A percentile compares a stretch with the other conserved stretches of the same genome.
phyloP scores from a whole-genome alignment of 1,140 invertebrate genomes.

The Calycopis cecrops region DNA sequence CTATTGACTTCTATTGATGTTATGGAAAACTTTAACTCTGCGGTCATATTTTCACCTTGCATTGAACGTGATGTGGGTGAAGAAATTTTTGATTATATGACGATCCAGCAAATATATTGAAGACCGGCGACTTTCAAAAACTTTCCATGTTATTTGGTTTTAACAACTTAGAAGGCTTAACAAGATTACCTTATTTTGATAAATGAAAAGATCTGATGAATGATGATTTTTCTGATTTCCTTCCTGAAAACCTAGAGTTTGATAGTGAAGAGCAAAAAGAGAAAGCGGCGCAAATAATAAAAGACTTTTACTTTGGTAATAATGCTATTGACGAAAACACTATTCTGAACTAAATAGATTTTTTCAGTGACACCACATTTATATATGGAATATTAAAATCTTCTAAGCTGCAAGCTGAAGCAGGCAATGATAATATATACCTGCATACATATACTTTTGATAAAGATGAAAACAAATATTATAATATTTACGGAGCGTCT shows the following conservation, averaged over 20 bases:
- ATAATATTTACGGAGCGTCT: slow-evolving; percentile 15
- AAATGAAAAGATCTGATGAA: slow-evolving; percentile 33
- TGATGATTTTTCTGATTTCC: slow-evolving; percentile 28
- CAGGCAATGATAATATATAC: slow-evolving; percentile 28
- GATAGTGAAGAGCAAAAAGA: slow-evolving; percentile 19
- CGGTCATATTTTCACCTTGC: slow-evolving; percentile 33
- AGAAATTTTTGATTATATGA: slow-evolving; percentile 33
- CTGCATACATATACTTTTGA: slow-evolving; percentile 23
- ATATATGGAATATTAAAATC: slow-evolving; percentile 18
- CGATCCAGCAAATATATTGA: slow-evolving; percentile 31
- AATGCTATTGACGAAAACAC: slow-evolving; percentile 20
- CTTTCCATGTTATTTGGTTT: slow-evolving; percentile 35
- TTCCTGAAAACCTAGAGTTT: slow-evolving; percentile 30
- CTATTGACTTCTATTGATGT: slow-evolving; percentile 16
- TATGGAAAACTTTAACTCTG: slow-evolving; percentile 16
- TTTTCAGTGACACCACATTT: slow-evolving; percentile 27
- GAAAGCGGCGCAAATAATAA: slow-evolving; percentile 19
- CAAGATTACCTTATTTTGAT: slow-evolving; percentile 24
- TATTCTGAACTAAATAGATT: slow-evolving; percentile 24
- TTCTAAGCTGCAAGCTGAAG: slow-evolving; percentile 21
- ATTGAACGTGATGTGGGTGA: slow-evolving; percentile 29
- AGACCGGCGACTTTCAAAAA: slow-evolving; percentile 32
- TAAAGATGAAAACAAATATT: slow-evolving; percentile 15
- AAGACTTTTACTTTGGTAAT: slow-evolving; percentile 32
- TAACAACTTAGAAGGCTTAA: slow-evolving; percentile 35